Evolutionary conservation across 1,140 invertebrate genomes (phyloP), one percentile per base, ranked within the genome.

Genomic region (Ips nitidus): DNA sequence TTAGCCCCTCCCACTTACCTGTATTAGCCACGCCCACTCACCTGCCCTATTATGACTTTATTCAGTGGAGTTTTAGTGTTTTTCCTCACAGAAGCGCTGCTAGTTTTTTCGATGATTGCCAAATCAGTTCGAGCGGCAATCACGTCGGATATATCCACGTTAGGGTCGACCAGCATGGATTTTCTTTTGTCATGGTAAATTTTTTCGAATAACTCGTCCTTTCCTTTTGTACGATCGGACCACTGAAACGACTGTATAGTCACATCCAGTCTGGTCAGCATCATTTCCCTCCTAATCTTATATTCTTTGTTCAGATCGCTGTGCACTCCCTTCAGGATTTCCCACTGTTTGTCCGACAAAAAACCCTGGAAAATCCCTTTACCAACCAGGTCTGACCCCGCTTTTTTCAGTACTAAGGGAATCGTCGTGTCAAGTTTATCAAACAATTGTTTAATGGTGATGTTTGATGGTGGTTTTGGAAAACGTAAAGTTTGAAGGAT

Each of bases 221-320:
- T 90, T 2, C 82, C 78, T 82, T 90, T 89, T 52, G 91, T 83
- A 74, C 88, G 87, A 52, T 95, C 93, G 0, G 94, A 94, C 94
- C 94, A 98, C 89, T 93, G 73, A 82, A 98, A 98, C 38, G 94
- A 97, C 81, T 95, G 93, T 75, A 98, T 88, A 2, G 96, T 98
- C 47, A 96, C 95, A 82, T 98, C 95, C 52, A 98, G 81, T 59
- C 97, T 84, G 69, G 94, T 95, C 1, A 97, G 81, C 71, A 98
- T 86, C 86, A 95, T 94, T 78, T 97, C 90, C 65, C 94, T 82
- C 67, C 95, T 82, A 50, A 93, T 84, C 76, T 86, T 85, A 78
- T 96, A 98, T 77, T 98, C 96, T 4, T 88, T 83, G 45, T 87
- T 84, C 75, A 97, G 83, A 70, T 93, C 87, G 4, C 85, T 81